A percentile compares a stretch with the other conserved stretches of the same genome.
Conservation (phyloP, 2,113 vertebrate species). For the Carlito syrichta region DNA sequence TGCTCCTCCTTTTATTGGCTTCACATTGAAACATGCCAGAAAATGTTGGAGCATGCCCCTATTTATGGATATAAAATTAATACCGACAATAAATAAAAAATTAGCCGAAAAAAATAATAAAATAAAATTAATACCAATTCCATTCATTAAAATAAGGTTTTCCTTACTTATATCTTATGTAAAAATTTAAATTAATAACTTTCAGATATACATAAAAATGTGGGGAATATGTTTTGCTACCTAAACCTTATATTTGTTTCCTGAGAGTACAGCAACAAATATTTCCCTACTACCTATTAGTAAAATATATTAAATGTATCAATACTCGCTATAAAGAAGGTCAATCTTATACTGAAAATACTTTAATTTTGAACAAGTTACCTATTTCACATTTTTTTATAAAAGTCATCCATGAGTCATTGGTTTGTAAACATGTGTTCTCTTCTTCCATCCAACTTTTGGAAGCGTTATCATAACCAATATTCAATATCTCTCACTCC, state of each 20-base stretch:
- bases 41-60: neutral
- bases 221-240: neutral
- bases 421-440: neutral
- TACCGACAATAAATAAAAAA: too few relatives aligned
- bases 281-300: neutral
- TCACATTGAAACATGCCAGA: neutral
- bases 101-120: too few relatives aligned
- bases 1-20: neutral
- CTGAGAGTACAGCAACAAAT: neutral
- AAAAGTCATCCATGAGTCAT: too few relatives aligned
- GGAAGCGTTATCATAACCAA: rapidly evolving
- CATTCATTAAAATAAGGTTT: neutral
- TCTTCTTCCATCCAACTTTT: too few relatives aligned
- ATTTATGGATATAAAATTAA: neutral
- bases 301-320: neutral
- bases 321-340: neutral
- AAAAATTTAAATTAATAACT: neutral
- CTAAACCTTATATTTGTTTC: neutral
- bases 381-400: neutral
- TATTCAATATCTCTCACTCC: neutral
- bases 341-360: neutral
- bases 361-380: neutral
- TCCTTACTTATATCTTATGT: neutral
- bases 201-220: neutral
- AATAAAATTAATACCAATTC: neutral